Evolutionary conservation across 2,888 invertebrate genomes (phyloP), one percentile per base, ranked within the genome.

Genomic region (Nomada hirtipes): DNA sequence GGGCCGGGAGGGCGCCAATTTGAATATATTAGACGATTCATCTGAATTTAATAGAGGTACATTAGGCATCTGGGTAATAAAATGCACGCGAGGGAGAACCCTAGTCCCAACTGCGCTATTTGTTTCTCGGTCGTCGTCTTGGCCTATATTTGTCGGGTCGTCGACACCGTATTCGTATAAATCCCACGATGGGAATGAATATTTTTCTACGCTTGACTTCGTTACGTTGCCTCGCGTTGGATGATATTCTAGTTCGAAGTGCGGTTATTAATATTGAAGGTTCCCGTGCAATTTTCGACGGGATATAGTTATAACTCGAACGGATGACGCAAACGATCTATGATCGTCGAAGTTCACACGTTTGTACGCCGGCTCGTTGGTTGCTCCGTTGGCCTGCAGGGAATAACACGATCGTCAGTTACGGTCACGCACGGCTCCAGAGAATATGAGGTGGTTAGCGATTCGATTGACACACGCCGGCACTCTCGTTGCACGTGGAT

Each of bases 31-130:
- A 67, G 76, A 64, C 76, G 84, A 82, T 76, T 57, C 79, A 68
- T 88, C 82, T 79, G 64, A 78, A 86, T 80, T 76, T 84, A 82
- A 87, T 79, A 70, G 64, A 77, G 79, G 71, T 53, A 78, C 53
- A 76, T 86, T 64, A 78, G 79, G 44, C 52, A 60, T 63, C 60
- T 26, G 15, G 44, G 63, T 36, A 82, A 79, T 79, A 76, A 87
- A 68, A 79, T 72, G 76, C 76, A 86, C 76, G 74, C 77, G 73
- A 76, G 68, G 65, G 59, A 36, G 75, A 63, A 57, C 57, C 26
- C 26, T 26, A 64, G 52, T 50, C 15, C 23, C 47, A 2, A 53
- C 29, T 72, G 64, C 44, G 29, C 23, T 18, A 18, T 70, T 57
- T 47, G 23, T 13, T 55, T n/a, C 55, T 60, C 47, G 11, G 20